These are phyloP conservation scores for Pristionchus fissidentatus DNA, from an alignment of 2,888 invertebrate genomes.

Conservation along the genomic window DNA sequence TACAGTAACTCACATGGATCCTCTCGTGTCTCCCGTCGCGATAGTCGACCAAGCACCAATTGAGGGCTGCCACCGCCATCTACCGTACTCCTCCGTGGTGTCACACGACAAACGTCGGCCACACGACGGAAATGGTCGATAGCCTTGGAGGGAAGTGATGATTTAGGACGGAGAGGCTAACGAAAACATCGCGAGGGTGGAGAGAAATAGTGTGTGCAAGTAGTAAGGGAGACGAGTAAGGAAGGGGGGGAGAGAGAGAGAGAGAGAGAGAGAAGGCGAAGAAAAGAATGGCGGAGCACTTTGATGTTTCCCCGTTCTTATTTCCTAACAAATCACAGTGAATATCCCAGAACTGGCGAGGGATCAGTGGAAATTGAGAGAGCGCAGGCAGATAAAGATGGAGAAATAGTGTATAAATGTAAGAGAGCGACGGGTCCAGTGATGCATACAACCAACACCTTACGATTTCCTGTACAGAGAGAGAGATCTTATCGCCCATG, in stretches of 20 bases:
- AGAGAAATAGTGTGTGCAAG: not conserved
- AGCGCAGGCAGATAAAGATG: not conserved
- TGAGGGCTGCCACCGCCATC: slow-evolving; percentile 36
- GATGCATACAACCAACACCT: slow-evolving; percentile 5
- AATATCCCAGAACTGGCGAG: not conserved
- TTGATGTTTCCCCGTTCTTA: slow-evolving; percentile 1
- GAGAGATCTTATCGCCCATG: slow-evolving; percentile 5
- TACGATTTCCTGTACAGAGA: not conserved
- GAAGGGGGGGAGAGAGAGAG: not conserved
- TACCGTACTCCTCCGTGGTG: not conserved
- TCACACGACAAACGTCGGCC: not conserved
- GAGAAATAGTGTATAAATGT: too few species aligned
- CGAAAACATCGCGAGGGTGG: not conserved
- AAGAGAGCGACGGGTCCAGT: not conserved
- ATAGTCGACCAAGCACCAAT: slow-evolving; percentile 36
- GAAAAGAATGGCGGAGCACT: not conserved
- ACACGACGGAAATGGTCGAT: not conserved
- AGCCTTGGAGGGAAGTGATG: not conserved
- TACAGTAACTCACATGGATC: slow-evolving; percentile 16
- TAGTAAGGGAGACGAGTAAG: not conserved
- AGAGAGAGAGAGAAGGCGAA: not conserved
- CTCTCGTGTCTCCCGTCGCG: slow-evolving; percentile 27
- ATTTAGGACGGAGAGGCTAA: not conserved
- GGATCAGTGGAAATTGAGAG: not conserved
- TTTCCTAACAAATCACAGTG: not conserved